Evolutionary conservation across 1,140 invertebrate genomes (phyloP).

Genomic region (Dreissena rostriformis): DNA sequence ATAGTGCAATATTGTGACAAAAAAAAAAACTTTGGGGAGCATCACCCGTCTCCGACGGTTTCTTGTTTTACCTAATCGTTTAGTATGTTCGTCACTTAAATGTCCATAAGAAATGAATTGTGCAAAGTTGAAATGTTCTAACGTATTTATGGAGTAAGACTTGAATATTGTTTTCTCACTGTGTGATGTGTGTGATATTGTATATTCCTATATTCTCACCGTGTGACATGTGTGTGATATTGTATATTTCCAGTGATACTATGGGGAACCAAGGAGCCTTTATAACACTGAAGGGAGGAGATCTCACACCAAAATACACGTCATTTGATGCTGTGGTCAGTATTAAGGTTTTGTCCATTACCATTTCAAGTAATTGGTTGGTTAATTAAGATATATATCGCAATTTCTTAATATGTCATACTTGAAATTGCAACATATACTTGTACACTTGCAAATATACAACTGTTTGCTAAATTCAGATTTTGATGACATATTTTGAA

Average conservation of each 20-base stretch:
- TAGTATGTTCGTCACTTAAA: too few species aligned
- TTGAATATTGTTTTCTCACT: too few species aligned
- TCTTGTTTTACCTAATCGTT: too few species aligned
- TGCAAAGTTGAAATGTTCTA: too few species aligned
- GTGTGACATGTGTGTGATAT: too few species aligned
- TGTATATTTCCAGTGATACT: conserved; percentile 90
- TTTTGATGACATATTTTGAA: background rate
- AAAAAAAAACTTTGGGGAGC: too few species aligned
- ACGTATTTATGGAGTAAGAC: too few species aligned
- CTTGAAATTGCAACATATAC: background rate
- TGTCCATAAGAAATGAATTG: too few species aligned
- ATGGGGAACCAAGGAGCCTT: conserved; percentile 99
- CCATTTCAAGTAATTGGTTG: background rate
- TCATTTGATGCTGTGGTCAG: conserved; percentile 96
- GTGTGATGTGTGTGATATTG: too few species aligned
- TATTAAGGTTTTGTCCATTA: conserved; percentile 64
- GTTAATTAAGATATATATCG: background rate
- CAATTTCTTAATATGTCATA: background rate
- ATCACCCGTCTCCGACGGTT: too few species aligned
- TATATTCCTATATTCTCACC: conserved; percentile 74
- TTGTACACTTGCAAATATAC: background rate
- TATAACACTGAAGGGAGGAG: conserved; percentile 94
- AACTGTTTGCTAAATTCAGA: background rate
- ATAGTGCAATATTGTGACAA: too few species aligned
- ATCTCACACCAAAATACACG: conserved; percentile 94